Percentiles rank a stretch among this genome's conserved stretches.
phyloP scores from a whole-genome alignment of 2,113 vertebrate genomes.

The Ameiurus melas region DNA sequence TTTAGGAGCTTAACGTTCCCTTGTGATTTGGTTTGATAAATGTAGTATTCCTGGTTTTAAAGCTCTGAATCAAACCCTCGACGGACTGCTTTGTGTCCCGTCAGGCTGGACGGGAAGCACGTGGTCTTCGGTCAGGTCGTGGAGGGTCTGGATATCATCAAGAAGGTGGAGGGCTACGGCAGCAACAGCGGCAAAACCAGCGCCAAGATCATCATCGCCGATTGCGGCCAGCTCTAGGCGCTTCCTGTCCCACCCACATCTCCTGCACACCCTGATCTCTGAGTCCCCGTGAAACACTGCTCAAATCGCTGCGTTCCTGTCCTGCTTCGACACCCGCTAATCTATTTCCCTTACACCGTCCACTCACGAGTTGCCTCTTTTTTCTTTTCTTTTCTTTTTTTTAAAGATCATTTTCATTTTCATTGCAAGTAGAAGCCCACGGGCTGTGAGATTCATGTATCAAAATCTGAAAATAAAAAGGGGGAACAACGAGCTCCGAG shows the following conservation, averaged over 20 bases:
- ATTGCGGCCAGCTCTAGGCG: slow-evolving; percentile 84
- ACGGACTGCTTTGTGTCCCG: neutral
- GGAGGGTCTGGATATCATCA: slow-evolving; percentile 76
- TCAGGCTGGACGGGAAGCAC: slow-evolving; percentile 95
- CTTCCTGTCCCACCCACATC: neutral
- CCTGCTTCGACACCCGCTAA: slow-evolving; percentile 19
- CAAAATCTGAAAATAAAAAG: slow-evolving; percentile 60
- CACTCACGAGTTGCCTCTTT: slow-evolving; percentile 61
- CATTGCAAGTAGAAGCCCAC: slow-evolving; percentile 41
- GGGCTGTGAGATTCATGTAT: slow-evolving; percentile 51
- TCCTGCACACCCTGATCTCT: slow-evolving; percentile 2
- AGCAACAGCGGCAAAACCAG: slow-evolving; percentile 74
- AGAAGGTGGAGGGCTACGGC: slow-evolving; percentile 74
- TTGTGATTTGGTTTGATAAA: neutral
- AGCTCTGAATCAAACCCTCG: neutral
- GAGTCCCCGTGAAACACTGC: slow-evolving; percentile 20
- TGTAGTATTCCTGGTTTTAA: too few relatives aligned
- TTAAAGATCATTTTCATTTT: slow-evolving; percentile 47
- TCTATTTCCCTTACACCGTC: slow-evolving; percentile 6
- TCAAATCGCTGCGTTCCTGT: slow-evolving; percentile 65
- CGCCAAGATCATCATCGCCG: slow-evolving; percentile 72
- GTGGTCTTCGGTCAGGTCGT: slow-evolving; percentile 90
- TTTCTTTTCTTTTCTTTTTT: slow-evolving; percentile 54
- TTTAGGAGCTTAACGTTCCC: neutral
- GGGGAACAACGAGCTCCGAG: slow-evolving; percentile 58